phyloP scores from a whole-genome alignment of 2,113 vertebrate species.

The human (Homo sapiens) region DNA sequence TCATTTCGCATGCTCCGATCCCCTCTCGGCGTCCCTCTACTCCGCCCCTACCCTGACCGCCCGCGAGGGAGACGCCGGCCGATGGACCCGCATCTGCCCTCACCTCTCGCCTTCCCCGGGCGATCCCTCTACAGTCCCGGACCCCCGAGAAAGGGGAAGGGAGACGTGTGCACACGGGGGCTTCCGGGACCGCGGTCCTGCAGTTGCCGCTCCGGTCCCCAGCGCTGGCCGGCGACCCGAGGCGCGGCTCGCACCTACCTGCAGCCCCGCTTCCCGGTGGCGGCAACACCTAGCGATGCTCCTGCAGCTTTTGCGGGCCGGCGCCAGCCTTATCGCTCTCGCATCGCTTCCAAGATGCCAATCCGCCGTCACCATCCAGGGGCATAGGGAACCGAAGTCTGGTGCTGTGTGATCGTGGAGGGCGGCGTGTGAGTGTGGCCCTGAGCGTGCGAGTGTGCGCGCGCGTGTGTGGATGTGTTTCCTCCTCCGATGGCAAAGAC shows the following conservation, averaged over 20 bases:
- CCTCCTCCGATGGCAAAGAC: conserved; percentile 30
- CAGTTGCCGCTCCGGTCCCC: neutral
- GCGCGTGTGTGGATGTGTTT: neutral
- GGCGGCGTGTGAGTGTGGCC: conserved; percentile 64
- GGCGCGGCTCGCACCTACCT: conserved; percentile 81
- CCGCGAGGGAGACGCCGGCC: accelerated
- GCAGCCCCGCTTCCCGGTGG: conserved; percentile 83
- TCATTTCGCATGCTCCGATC: neutral
- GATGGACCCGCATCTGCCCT: neutral
- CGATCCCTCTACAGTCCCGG: neutral
- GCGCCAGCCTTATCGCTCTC: conserved; percentile 85
- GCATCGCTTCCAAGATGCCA: conserved; percentile 86
- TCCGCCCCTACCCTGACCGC: neutral
- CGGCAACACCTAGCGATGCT: conserved; percentile 85
- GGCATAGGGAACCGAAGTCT: conserved; percentile 68
- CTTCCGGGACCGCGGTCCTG: neutral
- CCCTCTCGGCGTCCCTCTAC: neutral
- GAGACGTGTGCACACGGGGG: neutral
- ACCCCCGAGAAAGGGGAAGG: neutral
- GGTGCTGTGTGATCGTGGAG: conserved; percentile 52
- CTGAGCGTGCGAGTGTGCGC: conserved; percentile 28
- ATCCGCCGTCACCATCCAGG: conserved; percentile 76
- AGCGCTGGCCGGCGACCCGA: neutral
- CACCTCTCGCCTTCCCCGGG: neutral
- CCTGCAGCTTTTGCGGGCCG: conserved; percentile 78